phyloP scores from a whole-genome alignment of 2,888 invertebrate species.

The Dolomedes plantarius region DNA sequence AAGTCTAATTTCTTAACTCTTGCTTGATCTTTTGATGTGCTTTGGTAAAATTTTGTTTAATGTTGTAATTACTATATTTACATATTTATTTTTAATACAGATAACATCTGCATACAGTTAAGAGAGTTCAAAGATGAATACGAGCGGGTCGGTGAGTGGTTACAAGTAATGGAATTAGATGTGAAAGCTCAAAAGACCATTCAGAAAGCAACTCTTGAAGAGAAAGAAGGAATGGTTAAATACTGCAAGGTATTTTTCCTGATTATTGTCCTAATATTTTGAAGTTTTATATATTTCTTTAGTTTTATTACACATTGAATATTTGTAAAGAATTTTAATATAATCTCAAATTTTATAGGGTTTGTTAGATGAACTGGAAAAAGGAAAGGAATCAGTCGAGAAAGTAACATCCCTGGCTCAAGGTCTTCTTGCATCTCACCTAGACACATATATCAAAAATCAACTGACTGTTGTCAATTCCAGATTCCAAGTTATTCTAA shows the following conservation, averaged over 20 bases:
- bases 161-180: conserved; percentile 92
- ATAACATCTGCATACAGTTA: conserved; percentile 82
- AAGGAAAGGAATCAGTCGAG: conserved; percentile 88
- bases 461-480: conserved; percentile 90
- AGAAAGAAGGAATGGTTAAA: conserved; percentile 88
- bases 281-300: too few relatives aligned
- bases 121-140: conserved; percentile 94
- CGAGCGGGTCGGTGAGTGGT: conserved; percentile 92
- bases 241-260: conserved; percentile 74
- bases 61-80: too few relatives aligned
- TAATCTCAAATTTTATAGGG: conserved; percentile 78
- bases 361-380: conserved; percentile 84
- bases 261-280: too few relatives aligned
- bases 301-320: too few relatives aligned
- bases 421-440: conserved; percentile 86
- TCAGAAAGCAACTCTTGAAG: conserved; percentile 85
- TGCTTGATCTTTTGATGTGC: too few relatives aligned
- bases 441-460: conserved; percentile 91
- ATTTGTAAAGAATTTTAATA: too few relatives aligned
- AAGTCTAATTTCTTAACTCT: too few relatives aligned
- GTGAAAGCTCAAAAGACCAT: conserved; percentile 93
- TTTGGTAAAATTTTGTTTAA: too few relatives aligned
- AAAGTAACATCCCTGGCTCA: conserved; percentile 86
- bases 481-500: conserved; percentile 90
- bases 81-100: conserved; percentile 48